phyloP scores from a whole-genome alignment of 2,888 invertebrate species.

The Notodonta dromedarius region DNA sequence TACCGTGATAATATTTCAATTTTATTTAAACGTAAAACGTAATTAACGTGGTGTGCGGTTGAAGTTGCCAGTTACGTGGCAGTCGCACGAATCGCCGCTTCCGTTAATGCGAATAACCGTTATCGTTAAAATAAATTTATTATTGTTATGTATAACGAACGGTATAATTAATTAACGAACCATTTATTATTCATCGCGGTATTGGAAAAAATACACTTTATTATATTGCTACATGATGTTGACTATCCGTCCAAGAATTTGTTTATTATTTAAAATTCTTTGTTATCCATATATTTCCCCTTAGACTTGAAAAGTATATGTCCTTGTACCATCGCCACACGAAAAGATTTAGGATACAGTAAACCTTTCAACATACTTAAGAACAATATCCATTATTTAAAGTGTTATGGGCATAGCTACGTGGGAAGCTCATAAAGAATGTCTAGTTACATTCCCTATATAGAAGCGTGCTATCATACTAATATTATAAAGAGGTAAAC shows the following conservation, averaged over 20 bases:
- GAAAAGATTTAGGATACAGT: too few relatives aligned
- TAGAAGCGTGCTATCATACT: background rate
- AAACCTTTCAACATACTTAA: too few relatives aligned
- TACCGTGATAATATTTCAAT: slow-evolving; percentile 38
- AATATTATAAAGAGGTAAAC: too few relatives aligned
- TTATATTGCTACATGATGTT: background rate
- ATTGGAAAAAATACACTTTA: background rate
- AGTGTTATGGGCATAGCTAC: background rate
- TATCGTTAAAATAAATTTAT: slow-evolving; percentile 36
- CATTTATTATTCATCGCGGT: background rate
- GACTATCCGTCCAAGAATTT: too few relatives aligned
- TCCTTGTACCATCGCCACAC: too few relatives aligned
- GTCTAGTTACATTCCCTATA: background rate
- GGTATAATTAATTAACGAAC: background rate
- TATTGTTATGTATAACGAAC: slow-evolving; percentile 26
- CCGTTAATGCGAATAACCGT: slow-evolving; percentile 38
- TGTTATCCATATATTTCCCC: too few relatives aligned
- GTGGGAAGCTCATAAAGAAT: background rate
- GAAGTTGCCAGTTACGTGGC: slow-evolving; percentile 44
- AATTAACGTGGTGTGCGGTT: slow-evolving; percentile 49
- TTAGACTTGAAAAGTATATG: too few relatives aligned
- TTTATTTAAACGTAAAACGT: slow-evolving; percentile 45
- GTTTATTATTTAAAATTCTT: too few relatives aligned
- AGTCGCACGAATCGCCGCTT: slow-evolving; percentile 46
- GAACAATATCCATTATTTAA: too few relatives aligned